Conservation (phyloP, 2,888 invertebrate species). For the Ariolimax columbianus region DNA sequence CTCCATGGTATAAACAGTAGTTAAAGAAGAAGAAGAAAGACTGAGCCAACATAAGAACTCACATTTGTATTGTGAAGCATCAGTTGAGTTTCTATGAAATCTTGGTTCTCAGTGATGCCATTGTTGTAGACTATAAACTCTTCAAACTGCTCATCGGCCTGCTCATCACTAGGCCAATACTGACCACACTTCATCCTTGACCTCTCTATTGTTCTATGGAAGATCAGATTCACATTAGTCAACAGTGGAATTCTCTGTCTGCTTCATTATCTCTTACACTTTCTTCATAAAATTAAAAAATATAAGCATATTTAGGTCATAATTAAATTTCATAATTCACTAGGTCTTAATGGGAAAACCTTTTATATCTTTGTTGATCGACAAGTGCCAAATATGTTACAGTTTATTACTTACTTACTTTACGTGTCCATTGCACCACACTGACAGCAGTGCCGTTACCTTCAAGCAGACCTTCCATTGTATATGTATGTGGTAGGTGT, state of each 20-base stretch:
- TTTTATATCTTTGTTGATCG: too few species aligned
- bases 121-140: conserved; percentile 78
- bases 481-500: too few species aligned
- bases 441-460: too few species aligned
- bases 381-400: too few species aligned
- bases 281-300: neutral
- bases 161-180: conserved; percentile 93
- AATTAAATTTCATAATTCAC: too few species aligned
- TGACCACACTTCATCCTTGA: conserved; percentile 96
- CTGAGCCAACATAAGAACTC: conserved; percentile 50
- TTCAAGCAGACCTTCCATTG: too few species aligned
- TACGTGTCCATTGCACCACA: too few species aligned
- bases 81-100: conserved; percentile 88
- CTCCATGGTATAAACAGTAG: neutral
- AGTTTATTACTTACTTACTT: too few species aligned
- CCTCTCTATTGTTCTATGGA: conserved; percentile 87
- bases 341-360: too few species aligned
- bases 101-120: conserved; percentile 87
- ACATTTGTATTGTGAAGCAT: conserved; percentile 89
- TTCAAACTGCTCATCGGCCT: conserved; percentile 79
- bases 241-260: neutral
- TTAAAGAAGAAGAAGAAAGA: too few species aligned
- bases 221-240: neutral
- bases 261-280: neutral
- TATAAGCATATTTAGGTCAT: too few species aligned